Evolutionary conservation across 2,113 vertebrate species (phyloP), one percentile per base, ranked within the genome.

Genomic region (Gymnarchus niloticus): DNA sequence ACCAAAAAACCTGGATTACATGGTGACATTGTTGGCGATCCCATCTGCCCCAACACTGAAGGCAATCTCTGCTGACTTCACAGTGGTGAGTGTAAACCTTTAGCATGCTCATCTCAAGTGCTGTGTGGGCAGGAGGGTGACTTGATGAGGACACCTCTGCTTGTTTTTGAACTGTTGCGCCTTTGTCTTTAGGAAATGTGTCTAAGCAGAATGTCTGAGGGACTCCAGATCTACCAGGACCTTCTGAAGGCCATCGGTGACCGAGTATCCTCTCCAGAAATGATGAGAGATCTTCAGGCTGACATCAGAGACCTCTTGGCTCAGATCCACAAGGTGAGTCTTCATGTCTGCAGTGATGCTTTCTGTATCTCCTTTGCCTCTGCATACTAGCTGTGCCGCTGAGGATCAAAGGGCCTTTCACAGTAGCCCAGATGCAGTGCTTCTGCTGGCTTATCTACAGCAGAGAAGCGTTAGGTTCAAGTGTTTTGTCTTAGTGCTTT

Each of bases 221-320:
- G 93, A n/a, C 90, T 95, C 1, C 91, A 91, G 87, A 86, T 92
- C 77, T 90, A 93, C 85, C 81, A 51, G 48, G 89, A 82, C 37
- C 59, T 93, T 6, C 90, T 95, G 84, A 87, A 4, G 25, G 9
- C 83, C 0, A 8, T 94, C 56, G 37, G 33, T 3, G 48, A 69
- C 14, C 28, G 0, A 10, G 87, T 92, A 77, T 12, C 56, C 0
- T 59, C 81, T 19, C 89, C 65, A 37, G 54, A 87, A n/a, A 56
- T 56, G 80, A 57, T 92, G 14, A 73, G 2, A 0, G 90, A 12
- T 2, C 87, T 95, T 0, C 69, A 82, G 51, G 56, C 83, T 3
- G 93, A 94, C 65, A 87, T 94, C 87, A 87, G 73, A 37, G 94
- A 95, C 61, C 89, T 95, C 0, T n/a, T 54, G 49, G 0, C 83